Base-by-base conservation (phyloP, 2,797 vertebrate species). In the Chelon labrosus region DNA sequence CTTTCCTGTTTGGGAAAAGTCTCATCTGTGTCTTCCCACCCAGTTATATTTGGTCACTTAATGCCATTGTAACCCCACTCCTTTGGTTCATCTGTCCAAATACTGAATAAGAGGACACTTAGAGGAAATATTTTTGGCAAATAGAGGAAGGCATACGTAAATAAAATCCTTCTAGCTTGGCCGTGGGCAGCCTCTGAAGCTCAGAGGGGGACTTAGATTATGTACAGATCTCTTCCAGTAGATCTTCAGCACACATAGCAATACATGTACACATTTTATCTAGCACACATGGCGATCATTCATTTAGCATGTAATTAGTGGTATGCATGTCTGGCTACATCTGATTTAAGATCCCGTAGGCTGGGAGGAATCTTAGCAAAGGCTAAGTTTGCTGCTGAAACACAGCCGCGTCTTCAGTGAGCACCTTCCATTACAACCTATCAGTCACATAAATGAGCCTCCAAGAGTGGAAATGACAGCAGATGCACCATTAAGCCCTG, bases 21-120 rank as follows among this genome's bases (percentile, higher is more conserved):
- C 55, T 80, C 68, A 42, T 63, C 20, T 68, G 71, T 44, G 17
- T 64, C 60, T 39, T 68, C 55, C 19, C 13, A 4, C 52, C 64
- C 20, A 9, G 51, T 75, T 75, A 77, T 84, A 85, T 93, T 93
- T 91, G 91, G 92, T 92, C 89, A 73, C 82, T 71, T 70, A 72
- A 79, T 72, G 65, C 62, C 74, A 73, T 53, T 22, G 17, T 82
- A 60, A 65, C 60, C 64, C 56, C 49, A 63, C 57, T 77, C 72
- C 82, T 93, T 92, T 93, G 89, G 92, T 92, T 90, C 55, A 56
- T 77, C 59, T 79, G 75, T 87, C 57, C 77, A 85, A 84, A 80
- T 67, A 83, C 79, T 84, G 39, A 80, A 75, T 75, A 83, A 69
- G 57, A 86, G 47, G 81, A 86, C 77, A 69, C 58, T 61, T 69